Percentiles rank a stretch among this genome's conserved stretches.
These are phyloP conservation scores for Riparia riparia DNA, from an alignment of 2,113 vertebrate species.

Conservation along the genomic window DNA sequence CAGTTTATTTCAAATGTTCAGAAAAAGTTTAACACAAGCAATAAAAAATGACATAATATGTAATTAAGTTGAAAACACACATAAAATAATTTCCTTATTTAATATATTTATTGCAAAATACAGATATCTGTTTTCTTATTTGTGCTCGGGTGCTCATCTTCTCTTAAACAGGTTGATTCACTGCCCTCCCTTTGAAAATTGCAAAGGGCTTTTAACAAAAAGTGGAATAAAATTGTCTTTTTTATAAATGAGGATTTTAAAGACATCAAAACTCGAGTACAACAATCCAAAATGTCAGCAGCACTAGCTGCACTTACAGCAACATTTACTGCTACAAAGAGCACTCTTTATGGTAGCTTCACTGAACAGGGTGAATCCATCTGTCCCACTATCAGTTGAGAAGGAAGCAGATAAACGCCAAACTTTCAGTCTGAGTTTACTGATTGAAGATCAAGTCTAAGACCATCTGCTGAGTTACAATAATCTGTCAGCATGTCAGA, in stretches of 20 bases:
- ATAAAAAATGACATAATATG: background rate
- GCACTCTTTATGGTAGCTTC: background rate
- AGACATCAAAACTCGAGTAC: background rate
- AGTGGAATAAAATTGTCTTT: background rate
- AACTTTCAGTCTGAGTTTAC: conserved; percentile 25
- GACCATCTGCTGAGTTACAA: conserved; percentile 78
- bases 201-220: background rate
- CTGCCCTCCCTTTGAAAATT: background rate
- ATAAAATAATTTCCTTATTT: background rate
- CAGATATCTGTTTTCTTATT: background rate
- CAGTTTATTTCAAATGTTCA: background rate
- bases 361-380: conserved; percentile 3
- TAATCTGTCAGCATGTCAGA: conserved; percentile 75
- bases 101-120: background rate
- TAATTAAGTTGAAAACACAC: background rate
- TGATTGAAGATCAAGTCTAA: conserved; percentile 62
- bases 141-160: background rate
- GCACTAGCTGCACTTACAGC: background rate
- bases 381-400: conserved; percentile 39
- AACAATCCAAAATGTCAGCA: background rate
- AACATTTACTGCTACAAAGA: background rate
- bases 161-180: background rate
- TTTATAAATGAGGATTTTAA: background rate
- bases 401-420: conserved; percentile 43
- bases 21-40: background rate